phyloP scores from a whole-genome alignment of 2,113 vertebrate species.

The Salminus brasiliensis region DNA sequence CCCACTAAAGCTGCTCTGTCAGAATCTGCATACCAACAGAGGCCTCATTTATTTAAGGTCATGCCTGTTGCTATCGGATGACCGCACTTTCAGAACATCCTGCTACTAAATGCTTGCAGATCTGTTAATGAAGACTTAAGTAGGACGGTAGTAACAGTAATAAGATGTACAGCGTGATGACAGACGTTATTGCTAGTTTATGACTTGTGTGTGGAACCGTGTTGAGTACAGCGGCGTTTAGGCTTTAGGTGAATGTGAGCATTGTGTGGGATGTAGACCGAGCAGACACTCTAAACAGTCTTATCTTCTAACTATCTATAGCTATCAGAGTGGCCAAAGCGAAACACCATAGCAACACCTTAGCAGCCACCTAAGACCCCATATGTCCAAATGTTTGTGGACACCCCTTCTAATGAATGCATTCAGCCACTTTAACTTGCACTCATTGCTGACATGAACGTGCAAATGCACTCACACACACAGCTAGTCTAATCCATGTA shows the following conservation, averaged over 20 bases:
- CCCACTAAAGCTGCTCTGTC: not conserved
- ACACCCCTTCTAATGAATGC: too few species aligned
- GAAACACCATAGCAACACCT: too few species aligned
- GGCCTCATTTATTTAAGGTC: not conserved
- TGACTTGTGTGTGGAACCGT: not conserved
- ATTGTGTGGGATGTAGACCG: too few species aligned
- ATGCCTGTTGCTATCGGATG: not conserved
- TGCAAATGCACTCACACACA: too few species aligned
- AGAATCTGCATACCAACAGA: not conserved
- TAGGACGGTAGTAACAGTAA: not conserved
- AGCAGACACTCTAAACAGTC: too few species aligned
- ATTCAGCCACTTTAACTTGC: too few species aligned
- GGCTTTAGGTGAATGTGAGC: not conserved
- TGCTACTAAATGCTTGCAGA: not conserved
- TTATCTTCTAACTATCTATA: too few species aligned
- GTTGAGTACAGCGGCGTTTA: not conserved
- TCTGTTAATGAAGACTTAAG: not conserved
- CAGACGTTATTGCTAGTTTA: not conserved
- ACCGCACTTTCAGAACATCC: not conserved
- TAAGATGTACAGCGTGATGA: not conserved
- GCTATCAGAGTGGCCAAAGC: too few species aligned
- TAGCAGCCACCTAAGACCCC: too few species aligned
- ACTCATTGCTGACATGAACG: too few species aligned
- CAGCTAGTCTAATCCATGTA: too few species aligned
- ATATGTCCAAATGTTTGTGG: too few species aligned